phyloP scores from a whole-genome alignment of 1,140 invertebrate species.

The Drosophila lowei region DNA sequence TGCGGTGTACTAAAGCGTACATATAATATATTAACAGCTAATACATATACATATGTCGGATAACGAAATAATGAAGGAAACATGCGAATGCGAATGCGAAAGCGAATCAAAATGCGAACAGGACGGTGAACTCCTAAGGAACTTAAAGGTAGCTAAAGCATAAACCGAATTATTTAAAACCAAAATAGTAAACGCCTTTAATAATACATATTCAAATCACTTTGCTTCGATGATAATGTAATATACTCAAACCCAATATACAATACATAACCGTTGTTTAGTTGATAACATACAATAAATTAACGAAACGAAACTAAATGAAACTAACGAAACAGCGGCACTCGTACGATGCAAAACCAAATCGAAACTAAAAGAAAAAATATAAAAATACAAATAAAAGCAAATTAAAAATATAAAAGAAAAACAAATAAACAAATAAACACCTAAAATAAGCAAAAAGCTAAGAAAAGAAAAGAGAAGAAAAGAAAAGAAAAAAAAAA shows the following conservation, averaged over 20 bases:
- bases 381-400: conserved; percentile 8
- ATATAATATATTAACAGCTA: conserved; percentile 18
- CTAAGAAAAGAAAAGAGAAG: conserved; percentile 22
- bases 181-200: conserved; percentile 76
- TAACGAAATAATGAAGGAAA: conserved; percentile 25
- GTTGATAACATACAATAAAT: conserved; percentile 63
- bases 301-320: conserved; percentile 30
- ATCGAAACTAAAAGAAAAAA: conserved; percentile 7
- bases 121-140: conserved; percentile 77
- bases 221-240: conserved; percentile 79
- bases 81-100: conserved; percentile 10
- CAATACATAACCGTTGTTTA: conserved; percentile 70
- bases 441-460: conserved; percentile 30
- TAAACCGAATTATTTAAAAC: conserved; percentile 71
- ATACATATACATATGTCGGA: neutral
- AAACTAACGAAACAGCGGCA: conserved; percentile 14
- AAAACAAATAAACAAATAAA: conserved; percentile 13
- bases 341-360: conserved; percentile 15
- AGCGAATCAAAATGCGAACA: conserved; percentile 50
- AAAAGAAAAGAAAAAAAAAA: conserved; percentile 12
- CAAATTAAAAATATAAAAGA: conserved; percentile 2
- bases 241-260: conserved; percentile 71
- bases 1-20: neutral
- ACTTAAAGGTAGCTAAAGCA: conserved; percentile 74
- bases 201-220: conserved; percentile 77